Percentiles rank a stretch among this genome's conserved stretches.
Conservation (phyloP, 1,140 invertebrate genomes). For the Anastatus disparis region DNA sequence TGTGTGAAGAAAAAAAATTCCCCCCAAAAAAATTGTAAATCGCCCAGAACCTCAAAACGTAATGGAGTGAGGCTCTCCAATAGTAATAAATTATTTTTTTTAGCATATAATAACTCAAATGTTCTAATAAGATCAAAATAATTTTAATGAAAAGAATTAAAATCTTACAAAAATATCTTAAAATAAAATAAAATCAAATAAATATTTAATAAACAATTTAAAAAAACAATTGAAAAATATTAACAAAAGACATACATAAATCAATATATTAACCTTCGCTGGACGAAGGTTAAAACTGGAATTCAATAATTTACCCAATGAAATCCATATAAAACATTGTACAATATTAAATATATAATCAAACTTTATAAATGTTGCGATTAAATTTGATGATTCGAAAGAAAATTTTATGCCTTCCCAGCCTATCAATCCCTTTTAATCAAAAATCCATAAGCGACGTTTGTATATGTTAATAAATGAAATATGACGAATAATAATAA, state of each 20-base stretch:
- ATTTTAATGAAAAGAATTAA: too few species aligned
- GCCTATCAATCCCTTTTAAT: not conserved
- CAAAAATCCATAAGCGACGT: constrained; percentile 1
- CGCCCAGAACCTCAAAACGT: constrained; percentile 16
- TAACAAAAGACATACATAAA: not conserved
- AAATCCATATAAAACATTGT: constrained; percentile 11
- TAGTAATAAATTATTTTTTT: constrained; percentile 39
- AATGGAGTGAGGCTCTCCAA: not conserved
- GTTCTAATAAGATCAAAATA: constrained; percentile 26
- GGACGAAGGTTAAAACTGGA: constrained; percentile 25
- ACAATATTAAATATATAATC: constrained; percentile 31
- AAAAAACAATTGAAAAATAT: not conserved
- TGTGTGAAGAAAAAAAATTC: not conserved
- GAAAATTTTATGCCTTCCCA: not conserved
- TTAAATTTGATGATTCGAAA: constrained; percentile 12
- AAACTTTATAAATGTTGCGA: constrained; percentile 35
- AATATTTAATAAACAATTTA: too few species aligned
- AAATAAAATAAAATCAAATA: constrained; percentile 1
- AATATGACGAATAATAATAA: not conserved
- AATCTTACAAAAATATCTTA: constrained; percentile 25
- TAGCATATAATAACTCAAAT: constrained; percentile 28
- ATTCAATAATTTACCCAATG: constrained; percentile 1
- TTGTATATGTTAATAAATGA: constrained; percentile 28
- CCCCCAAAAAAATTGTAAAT: not conserved
- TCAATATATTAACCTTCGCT: constrained; percentile 33